Evolutionary conservation across 2,888 invertebrate genomes (phyloP).

Genomic region (Leptothorax acervorum): DNA sequence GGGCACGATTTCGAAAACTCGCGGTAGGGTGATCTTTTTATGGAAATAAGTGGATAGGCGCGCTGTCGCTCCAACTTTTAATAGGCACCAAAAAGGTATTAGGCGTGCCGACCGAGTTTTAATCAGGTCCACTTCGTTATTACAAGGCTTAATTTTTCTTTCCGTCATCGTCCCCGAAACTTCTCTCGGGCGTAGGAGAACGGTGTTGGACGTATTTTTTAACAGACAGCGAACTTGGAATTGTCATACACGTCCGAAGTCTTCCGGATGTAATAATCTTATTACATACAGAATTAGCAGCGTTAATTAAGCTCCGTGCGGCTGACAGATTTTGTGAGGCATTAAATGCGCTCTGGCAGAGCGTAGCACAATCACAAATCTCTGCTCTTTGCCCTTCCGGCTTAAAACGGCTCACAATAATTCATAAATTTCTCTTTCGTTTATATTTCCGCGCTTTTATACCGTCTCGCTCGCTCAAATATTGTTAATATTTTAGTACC

Average conservation of each 20-base stretch:
- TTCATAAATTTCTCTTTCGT: neutral
- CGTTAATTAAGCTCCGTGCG: constrained; percentile 29
- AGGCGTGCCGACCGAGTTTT: constrained; percentile 35
- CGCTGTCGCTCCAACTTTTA: constrained; percentile 50
- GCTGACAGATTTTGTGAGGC: constrained; percentile 25
- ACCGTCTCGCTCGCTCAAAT: neutral
- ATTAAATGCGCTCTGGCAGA: constrained; percentile 2
- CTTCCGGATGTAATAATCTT: neutral
- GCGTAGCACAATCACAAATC: neutral
- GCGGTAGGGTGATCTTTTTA: constrained; percentile 24
- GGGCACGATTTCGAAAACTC: constrained; percentile 33
- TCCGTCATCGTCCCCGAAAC: neutral
- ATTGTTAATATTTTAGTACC: constrained; percentile 30
- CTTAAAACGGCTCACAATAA: constrained; percentile 15
- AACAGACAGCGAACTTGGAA: neutral
- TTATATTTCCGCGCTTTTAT: neutral
- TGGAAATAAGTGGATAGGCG: constrained; percentile 33
- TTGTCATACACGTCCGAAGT: neutral
- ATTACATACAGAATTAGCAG: constrained; percentile 4
- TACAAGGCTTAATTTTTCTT: no score
- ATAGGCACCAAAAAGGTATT: constrained; percentile 44
- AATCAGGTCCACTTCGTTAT: no score
- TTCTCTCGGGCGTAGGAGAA: neutral
- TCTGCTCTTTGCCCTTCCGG: neutral
- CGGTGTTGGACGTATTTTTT: neutral